These are phyloP conservation scores for Cyphomyrus plagiostoma DNA, from an alignment of 2,113 vertebrate genomes.

Conservation along the genomic window DNA sequence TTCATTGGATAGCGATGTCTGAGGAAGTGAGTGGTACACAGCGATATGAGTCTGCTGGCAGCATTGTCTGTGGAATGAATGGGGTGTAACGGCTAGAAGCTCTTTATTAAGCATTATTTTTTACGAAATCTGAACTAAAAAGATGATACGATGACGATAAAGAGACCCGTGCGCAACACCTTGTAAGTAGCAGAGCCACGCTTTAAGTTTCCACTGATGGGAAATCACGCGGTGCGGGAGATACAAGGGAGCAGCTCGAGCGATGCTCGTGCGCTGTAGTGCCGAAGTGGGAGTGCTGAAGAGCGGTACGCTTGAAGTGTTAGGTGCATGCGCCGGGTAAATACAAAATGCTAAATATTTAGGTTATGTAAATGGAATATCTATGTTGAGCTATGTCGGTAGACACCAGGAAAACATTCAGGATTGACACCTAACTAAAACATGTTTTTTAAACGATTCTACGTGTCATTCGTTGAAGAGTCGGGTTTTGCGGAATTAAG, in stretches of 20 bases:
- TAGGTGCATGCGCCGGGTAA: background rate
- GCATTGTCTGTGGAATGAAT: background rate
- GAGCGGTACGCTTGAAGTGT: background rate
- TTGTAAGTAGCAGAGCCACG: background rate
- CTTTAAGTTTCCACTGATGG: background rate
- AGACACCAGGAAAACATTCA: background rate
- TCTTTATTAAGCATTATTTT: background rate
- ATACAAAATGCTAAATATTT: background rate
- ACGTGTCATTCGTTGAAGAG: background rate
- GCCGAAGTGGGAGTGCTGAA: background rate
- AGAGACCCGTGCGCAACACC: background rate
- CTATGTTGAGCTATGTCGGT: background rate
- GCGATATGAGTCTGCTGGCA: background rate
- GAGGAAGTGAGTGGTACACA: background rate
- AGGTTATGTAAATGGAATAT: background rate
- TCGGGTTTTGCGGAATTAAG: background rate
- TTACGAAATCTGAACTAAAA: background rate
- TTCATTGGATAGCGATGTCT: background rate
- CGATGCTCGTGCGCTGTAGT: background rate
- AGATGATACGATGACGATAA: background rate
- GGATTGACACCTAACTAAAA: background rate
- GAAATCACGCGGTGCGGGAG: background rate
- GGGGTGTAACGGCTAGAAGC: background rate
- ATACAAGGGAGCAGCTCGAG: background rate
- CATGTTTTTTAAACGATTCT: background rate